These are phyloP conservation scores for Calameuta idolon DNA, from an alignment of 2,888 invertebrate genomes.

Conservation along the genomic window DNA sequence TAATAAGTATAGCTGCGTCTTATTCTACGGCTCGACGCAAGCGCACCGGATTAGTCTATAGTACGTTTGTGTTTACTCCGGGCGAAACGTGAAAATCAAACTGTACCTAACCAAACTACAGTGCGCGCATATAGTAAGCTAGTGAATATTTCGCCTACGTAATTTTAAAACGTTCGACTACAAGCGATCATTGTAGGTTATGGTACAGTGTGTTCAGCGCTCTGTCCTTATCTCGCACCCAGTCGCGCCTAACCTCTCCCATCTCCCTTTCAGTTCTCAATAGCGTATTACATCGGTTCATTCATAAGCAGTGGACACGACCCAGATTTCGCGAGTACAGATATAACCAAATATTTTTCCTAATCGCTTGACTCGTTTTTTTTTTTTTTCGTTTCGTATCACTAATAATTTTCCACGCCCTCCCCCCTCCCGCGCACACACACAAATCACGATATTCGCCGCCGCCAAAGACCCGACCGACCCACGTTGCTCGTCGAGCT, in stretches of 20 bases:
- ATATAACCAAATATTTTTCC: background rate
- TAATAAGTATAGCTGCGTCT: conserved; percentile 49
- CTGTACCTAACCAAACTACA: background rate
- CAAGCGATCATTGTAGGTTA: background rate
- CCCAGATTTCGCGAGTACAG: background rate
- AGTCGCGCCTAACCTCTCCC: background rate
- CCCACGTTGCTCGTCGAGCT: background rate
- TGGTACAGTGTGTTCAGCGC: background rate
- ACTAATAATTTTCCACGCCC: background rate
- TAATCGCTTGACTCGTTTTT: background rate
- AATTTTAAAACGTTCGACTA: background rate
- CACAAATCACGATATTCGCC: background rate
- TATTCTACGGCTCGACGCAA: conserved; percentile 36
- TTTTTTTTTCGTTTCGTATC: background rate
- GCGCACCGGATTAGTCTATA: background rate
- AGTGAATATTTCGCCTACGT: background rate
- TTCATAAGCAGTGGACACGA: conserved; percentile 4
- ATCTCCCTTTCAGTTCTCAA: background rate
- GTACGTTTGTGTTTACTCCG: background rate
- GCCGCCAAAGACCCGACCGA: background rate
- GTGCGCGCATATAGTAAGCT: background rate
- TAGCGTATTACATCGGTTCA: background rate
- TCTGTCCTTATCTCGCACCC: background rate
- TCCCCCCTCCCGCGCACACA: fast-evolving
- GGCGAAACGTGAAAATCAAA: background rate